Base-by-base conservation (phyloP, 1,140 invertebrate species). In the Bathynomus jamesi region DNA sequence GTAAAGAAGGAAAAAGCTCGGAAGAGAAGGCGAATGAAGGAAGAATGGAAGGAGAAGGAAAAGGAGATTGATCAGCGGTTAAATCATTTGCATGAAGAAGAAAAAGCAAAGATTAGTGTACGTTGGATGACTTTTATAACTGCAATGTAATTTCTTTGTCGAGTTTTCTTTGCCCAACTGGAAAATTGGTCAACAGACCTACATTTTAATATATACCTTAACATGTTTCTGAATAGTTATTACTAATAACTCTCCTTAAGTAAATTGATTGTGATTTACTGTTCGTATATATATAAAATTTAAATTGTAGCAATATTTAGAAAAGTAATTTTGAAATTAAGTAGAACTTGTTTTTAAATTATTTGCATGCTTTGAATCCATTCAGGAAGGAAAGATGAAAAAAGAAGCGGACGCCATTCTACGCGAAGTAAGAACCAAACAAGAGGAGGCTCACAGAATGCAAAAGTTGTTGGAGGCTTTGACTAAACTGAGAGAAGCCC, bases 341-440 rank as follows among this genome's bases (percentile, higher is more conserved):
- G 25, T 10, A 63, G 24, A 5, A 24, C 21, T 13, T 10, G 25
- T 21, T n/a, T 5, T 1, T 29, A 27, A 13, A 17, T 29, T 11
- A 7, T 28, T 28, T 60, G 5, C 5, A 66, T 29, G 17, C 69
- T 70, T n/a, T 75, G 62, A 69, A 27, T 73, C 75, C 78, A 80
- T 79, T n/a, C 79, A 90, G 85, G 86, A 88, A 79, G 85, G 87
- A 79, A 84, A 85, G 78, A 82, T 88, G 62, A 87, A 89, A 76
- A 83, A 84, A 76, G 84, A 90, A 79, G 88, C 89, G 0, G 90
- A 91, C 80, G 82, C 84, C 71, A 84, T 90, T 13, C 79, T 91
- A 0, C 85, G 85, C 60, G 89, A 90, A 78, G 88, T 91, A 0
- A 81, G 85, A 28, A 84, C 84, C 62, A 90, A 90, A 79, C 87